Conservation (phyloP, 2,113 vertebrate species). For the Oreochromis spilurus region DNA sequence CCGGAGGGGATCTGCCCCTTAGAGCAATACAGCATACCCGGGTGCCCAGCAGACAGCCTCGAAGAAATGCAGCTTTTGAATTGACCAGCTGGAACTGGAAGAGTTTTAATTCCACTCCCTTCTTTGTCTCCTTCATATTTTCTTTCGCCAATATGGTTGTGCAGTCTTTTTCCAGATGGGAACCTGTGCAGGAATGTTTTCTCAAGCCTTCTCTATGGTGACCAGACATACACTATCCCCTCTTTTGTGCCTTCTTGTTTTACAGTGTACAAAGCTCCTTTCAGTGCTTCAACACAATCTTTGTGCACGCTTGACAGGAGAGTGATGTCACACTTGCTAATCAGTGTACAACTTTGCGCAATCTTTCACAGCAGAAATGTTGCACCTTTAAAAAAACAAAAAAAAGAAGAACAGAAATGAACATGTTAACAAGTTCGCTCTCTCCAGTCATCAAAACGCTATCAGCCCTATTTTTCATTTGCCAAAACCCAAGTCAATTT, state of each 20-base stretch:
- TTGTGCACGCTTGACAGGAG: conserved; percentile 39
- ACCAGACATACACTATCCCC: conserved; percentile 5
- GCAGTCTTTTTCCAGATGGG: conserved; percentile 28
- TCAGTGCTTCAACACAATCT: conserved; percentile 28
- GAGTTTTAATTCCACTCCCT: conserved; percentile 38
- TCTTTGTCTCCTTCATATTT: conserved; percentile 26
- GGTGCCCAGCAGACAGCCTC: conserved; percentile 11
- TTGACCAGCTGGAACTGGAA: conserved; percentile 18
- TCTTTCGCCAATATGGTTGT: conserved; percentile 6
- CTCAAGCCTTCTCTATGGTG: conserved; percentile 10
- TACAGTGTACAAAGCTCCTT: conserved; percentile 47
- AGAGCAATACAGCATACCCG: conserved; percentile 16
- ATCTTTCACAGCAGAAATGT: conserved; percentile 3
- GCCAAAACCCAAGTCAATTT: background rate
- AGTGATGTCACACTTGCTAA: conserved; percentile 51
- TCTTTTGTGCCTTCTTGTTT: conserved; percentile 25
- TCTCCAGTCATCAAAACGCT: rapidly evolving
- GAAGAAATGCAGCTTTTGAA: conserved; percentile 10
- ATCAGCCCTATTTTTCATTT: background rate
- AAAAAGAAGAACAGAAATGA: background rate
- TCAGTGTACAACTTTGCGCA: conserved; percentile 8
- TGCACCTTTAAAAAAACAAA: conserved; percentile 2
- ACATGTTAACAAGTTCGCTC: background rate
- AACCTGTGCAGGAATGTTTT: conserved; percentile 42
- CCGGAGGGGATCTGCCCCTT: conserved; percentile 17